A percentile compares a stretch with the other conserved stretches of the same genome.
Conservation (phyloP, 2,797 vertebrate genomes). For the Loriculus beryllinus region DNA sequence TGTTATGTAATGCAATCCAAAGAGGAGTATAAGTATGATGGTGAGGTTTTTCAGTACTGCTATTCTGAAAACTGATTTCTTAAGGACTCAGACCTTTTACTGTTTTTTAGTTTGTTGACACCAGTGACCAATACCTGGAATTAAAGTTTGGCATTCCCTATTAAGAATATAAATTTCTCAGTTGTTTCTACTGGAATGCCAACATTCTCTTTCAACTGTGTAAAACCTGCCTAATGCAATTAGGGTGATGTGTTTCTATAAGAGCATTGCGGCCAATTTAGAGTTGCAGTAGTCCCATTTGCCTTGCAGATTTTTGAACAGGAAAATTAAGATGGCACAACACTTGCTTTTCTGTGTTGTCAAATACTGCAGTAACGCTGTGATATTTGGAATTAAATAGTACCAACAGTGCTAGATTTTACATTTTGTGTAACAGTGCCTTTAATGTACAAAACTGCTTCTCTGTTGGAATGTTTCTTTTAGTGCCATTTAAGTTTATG, state of each 20-base stretch:
- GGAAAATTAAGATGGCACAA: background rate
- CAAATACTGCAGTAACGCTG: background rate
- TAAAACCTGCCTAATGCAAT: background rate
- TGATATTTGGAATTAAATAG: background rate
- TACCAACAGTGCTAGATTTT: background rate
- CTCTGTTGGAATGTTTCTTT: background rate
- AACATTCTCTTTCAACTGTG: background rate
- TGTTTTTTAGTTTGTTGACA: background rate
- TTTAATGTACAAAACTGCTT: background rate
- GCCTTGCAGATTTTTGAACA: background rate
- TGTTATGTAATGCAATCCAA: background rate
- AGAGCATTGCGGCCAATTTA: background rate
- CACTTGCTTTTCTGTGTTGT: background rate
- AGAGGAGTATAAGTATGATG: fast-evolving
- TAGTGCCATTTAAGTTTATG: background rate
- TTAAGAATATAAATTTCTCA: background rate
- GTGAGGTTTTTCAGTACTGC: background rate
- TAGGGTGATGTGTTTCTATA: background rate
- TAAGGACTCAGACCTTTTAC: background rate
- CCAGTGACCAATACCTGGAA: background rate
- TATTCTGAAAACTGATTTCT: background rate
- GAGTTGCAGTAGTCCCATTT: background rate
- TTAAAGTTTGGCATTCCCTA: background rate
- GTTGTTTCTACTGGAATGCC: background rate
- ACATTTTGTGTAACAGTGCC: background rate